Conservation (phyloP, 2,888 invertebrate genomes). For the Cephus nigrinus region DNA sequence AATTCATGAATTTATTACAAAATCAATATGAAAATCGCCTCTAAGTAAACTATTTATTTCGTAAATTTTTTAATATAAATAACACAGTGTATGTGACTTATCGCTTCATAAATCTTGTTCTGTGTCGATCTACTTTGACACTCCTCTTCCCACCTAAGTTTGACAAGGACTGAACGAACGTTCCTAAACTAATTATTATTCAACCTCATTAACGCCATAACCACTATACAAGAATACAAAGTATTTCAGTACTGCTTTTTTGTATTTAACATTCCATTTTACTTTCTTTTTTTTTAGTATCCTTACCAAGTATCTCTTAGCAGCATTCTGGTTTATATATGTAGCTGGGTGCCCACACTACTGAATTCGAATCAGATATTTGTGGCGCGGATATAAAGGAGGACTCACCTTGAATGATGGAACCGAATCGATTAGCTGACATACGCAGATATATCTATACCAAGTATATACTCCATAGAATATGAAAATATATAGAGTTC, state of each 20-base stretch:
- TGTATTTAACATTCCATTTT: background rate
- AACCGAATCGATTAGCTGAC: background rate
- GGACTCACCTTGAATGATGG: background rate
- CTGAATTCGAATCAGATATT: background rate
- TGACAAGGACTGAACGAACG: background rate
- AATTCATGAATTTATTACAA: background rate
- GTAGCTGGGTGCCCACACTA: background rate
- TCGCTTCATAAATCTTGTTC: background rate
- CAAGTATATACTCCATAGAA: too few species aligned
- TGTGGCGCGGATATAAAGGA: background rate
- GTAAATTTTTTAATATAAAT: background rate
- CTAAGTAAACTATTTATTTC: background rate
- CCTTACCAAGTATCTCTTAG: background rate
- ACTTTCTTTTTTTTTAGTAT: background rate
- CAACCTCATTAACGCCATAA: background rate
- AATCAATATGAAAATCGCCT: background rate
- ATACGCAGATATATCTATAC: background rate
- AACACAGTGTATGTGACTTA: background rate
- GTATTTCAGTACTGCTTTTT: background rate
- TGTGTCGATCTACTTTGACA: background rate
- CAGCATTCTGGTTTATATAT: background rate
- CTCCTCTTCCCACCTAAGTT: background rate
- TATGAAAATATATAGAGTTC: background rate
- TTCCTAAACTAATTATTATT: background rate
- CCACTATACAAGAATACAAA: background rate